These are phyloP conservation scores for Cheilinus undulatus DNA, from an alignment of 2,113 vertebrate genomes.

Conservation along the genomic window DNA sequence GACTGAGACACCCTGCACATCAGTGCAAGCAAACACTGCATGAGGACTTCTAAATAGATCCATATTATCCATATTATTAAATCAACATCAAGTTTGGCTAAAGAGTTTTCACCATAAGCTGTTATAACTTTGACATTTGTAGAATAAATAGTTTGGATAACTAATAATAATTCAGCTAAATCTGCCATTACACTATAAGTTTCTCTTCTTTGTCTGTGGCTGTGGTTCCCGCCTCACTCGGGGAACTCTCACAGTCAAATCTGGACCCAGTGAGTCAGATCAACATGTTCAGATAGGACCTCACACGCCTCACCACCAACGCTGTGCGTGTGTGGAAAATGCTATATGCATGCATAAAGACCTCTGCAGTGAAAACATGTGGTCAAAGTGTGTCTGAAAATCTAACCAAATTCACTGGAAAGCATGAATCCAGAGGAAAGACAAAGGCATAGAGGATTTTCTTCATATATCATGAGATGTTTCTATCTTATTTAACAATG, in stretches of 20 bases:
- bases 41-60: too few relatives aligned
- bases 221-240: conserved; percentile 11
- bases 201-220: neutral
- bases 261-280: conserved; percentile 66
- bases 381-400: conserved; percentile 36
- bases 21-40: too few relatives aligned
- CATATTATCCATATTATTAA: too few relatives aligned
- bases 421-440: conserved; percentile 27
- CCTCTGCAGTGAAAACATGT: conserved; percentile 19
- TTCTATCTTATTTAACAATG: too few relatives aligned
- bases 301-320: conserved; percentile 67
- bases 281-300: conserved; percentile 59
- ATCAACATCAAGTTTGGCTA: too few relatives aligned
- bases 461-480: too few relatives aligned
- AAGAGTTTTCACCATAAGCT: too few relatives aligned
- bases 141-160: too few relatives aligned
- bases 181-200: neutral
- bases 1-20: too few relatives aligned
- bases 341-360: neutral
- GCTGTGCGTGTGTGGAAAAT: conserved; percentile 27
- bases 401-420: conserved; percentile 15
- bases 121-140: too few relatives aligned
- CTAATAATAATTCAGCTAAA: neutral
- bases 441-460: neutral
- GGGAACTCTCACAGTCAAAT: conserved; percentile 40